These are phyloP conservation scores for Hycleus cichorii DNA, from an alignment of 1,140 invertebrate species.

Conservation along the genomic window DNA sequence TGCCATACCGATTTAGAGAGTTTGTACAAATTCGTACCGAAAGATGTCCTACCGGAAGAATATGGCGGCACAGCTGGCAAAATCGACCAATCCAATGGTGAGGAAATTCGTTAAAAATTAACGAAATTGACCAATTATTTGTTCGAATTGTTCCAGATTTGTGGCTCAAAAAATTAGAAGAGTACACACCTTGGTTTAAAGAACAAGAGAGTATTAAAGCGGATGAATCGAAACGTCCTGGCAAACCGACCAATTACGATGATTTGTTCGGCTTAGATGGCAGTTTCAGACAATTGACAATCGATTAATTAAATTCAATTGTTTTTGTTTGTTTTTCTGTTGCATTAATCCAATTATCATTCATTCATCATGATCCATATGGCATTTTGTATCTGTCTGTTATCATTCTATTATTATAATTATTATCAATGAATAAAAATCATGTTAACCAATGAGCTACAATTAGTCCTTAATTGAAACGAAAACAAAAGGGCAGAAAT, in stretches of 20 bases:
- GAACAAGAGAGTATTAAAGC: conserved; percentile 62
- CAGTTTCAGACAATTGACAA: conserved; percentile 64
- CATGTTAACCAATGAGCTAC: no score
- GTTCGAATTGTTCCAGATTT: conserved; percentile 38
- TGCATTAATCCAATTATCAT: no score
- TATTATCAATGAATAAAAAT: no score
- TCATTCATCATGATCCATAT: no score
- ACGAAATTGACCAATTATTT: neutral
- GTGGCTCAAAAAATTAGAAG: conserved; percentile 62
- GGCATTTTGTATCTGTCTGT: no score
- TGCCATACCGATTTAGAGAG: conserved; percentile 66
- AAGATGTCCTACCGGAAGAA: conserved; percentile 68
- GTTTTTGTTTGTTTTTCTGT: neutral
- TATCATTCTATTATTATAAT: no score
- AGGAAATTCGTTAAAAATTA: neutral
- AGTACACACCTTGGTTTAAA: conserved; percentile 64
- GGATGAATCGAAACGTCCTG: conserved; percentile 62
- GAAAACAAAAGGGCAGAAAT: no score
- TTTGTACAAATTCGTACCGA: conserved; percentile 67
- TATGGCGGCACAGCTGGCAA: conserved; percentile 69
- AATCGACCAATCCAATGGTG: conserved; percentile 62
- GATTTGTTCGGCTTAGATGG: conserved; percentile 73
- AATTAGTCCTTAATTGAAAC: no score
- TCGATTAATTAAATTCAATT: conserved; percentile 49
- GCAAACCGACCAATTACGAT: conserved; percentile 66